These are phyloP conservation scores for Ceramica pisi DNA, from an alignment of 2,888 invertebrate species.

Conservation along the genomic window DNA sequence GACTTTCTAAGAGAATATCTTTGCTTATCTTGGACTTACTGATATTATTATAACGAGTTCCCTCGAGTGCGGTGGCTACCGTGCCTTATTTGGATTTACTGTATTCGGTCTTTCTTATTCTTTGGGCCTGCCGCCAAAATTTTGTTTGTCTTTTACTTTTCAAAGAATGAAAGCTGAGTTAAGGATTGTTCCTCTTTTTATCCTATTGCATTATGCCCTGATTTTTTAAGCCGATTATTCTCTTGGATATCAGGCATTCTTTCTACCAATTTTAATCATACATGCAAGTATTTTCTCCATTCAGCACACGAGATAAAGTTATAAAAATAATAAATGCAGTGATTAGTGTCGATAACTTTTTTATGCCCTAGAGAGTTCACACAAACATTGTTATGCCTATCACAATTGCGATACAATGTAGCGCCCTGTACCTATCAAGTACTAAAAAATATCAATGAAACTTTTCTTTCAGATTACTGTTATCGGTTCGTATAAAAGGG, in stretches of 20 bases:
- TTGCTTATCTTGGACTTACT: neutral
- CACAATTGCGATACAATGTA: slow-evolving; percentile 42
- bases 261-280: neutral
- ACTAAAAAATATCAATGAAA: slow-evolving; percentile 44
- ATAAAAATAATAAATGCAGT: slow-evolving; percentile 12
- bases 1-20: neutral
- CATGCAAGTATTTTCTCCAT: slow-evolving; percentile 5
- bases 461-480: slow-evolving; percentile 34
- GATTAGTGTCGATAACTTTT: slow-evolving; percentile 15
- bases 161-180: neutral
- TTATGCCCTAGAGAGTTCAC: slow-evolving; percentile 33
- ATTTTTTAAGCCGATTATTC: neutral
- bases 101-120: neutral
- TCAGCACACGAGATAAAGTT: slow-evolving; percentile 7
- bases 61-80: neutral
- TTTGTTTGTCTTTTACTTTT: neutral
- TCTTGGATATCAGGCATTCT: neutral
- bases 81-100: neutral
- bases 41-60: neutral
- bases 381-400: slow-evolving; percentile 40
- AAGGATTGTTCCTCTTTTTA: neutral
- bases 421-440: slow-evolving; percentile 43
- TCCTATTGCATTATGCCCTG: neutral
- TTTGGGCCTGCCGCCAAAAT: neutral
- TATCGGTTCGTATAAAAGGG: slow-evolving; percentile 74